phyloP scores from a whole-genome alignment of 2,888 invertebrate species.

The Oscheius sp. region DNA sequence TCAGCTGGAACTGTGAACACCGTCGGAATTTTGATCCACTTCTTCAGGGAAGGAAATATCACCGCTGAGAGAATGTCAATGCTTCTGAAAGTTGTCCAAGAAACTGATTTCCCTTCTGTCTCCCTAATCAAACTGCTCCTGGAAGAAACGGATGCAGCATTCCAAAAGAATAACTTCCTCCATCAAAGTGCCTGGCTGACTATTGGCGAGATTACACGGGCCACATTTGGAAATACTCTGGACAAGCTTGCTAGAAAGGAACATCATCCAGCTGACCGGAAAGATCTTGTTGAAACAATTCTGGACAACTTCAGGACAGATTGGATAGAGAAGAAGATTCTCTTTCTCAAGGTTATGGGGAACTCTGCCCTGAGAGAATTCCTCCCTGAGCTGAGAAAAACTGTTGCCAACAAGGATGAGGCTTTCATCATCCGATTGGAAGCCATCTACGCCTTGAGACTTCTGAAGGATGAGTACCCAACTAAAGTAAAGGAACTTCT shows the following conservation, averaged over 20 bases:
- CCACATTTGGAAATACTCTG: constrained; percentile 43
- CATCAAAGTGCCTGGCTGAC: constrained; percentile 58
- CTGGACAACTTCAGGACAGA: constrained; percentile 46
- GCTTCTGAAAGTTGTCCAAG: constrained; percentile 52
- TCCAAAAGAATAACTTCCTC: constrained; percentile 39
- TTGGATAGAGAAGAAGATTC: constrained; percentile 59
- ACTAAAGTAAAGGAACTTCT: constrained; percentile 49
- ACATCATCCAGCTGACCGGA: constrained; percentile 46
- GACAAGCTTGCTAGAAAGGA: constrained; percentile 42
- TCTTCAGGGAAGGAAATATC: constrained; percentile 42
- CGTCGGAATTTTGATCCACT: constrained; percentile 49
- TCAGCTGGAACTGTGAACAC: constrained; percentile 58
- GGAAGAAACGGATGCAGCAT: constrained; percentile 43
- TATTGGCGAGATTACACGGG: constrained; percentile 51
- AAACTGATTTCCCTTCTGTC: constrained; percentile 46
- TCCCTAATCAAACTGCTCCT: constrained; percentile 57
- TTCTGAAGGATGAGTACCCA: constrained; percentile 44
- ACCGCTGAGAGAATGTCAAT: constrained; percentile 42
- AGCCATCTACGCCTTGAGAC: constrained; percentile 67
- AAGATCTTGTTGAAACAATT: constrained; percentile 49
- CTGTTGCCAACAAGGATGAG: constrained; percentile 58
- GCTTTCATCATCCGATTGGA: constrained; percentile 56
- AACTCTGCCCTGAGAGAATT: constrained; percentile 66
- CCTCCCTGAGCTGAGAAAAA: constrained; percentile 59
- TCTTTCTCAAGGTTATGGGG: constrained; percentile 65